Conservation (phyloP, 2,113 vertebrate species). For the Helogale parvula region DNA sequence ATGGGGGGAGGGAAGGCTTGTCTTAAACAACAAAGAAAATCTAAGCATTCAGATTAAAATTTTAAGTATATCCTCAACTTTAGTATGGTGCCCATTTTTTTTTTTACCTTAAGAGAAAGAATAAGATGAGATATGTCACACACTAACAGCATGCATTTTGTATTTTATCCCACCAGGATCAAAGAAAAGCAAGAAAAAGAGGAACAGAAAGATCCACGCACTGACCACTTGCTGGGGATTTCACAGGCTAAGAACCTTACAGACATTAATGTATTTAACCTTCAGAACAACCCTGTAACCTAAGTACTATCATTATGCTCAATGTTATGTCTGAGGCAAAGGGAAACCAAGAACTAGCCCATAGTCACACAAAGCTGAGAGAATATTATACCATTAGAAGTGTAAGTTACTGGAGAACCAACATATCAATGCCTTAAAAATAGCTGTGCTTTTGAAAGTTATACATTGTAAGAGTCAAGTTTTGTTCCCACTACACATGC, state of each 20-base stretch:
- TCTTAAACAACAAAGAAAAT: background rate
- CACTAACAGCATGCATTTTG: background rate
- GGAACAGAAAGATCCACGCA: background rate
- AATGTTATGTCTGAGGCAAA: background rate
- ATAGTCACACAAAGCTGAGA: background rate
- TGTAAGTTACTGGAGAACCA: background rate
- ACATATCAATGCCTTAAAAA: background rate
- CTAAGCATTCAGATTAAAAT: background rate
- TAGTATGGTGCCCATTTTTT: background rate
- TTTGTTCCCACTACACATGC: background rate
- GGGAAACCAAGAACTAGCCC: background rate
- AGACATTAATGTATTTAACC: background rate
- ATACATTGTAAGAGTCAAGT: background rate
- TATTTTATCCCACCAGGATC: background rate
- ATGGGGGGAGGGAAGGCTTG: background rate
- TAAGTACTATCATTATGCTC: background rate
- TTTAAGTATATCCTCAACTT: background rate
- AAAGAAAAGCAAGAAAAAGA: background rate
- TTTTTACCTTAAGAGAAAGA: background rate
- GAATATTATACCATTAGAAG: background rate
- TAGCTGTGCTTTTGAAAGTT: background rate
- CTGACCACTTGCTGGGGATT: background rate
- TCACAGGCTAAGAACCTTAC: background rate
- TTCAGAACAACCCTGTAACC: background rate
- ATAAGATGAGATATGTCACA: background rate